Conservation (phyloP, 2,888 invertebrate species). For the Drosophila atroscutellata region DNA sequence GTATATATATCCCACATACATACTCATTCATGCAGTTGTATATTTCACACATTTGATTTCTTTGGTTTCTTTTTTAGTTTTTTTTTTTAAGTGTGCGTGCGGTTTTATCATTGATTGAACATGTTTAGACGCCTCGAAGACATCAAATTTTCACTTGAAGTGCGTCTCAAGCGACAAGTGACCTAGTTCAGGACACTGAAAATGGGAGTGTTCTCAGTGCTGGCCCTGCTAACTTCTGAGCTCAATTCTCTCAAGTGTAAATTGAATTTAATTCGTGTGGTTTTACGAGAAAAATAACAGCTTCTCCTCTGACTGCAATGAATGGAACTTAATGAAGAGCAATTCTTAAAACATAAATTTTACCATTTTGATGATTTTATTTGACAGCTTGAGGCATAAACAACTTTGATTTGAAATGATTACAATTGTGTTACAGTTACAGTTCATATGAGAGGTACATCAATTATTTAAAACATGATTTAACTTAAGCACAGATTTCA, state of each 20-base stretch:
- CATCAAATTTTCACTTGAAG: slow-evolving; percentile 74
- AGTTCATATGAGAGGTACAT: not conserved
- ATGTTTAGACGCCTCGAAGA: slow-evolving; percentile 62
- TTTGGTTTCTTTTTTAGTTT: not conserved
- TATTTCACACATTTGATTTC: slow-evolving; percentile 25
- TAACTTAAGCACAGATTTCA: not conserved
- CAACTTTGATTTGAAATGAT: not conserved
- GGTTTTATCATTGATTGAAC: slow-evolving; percentile 76
- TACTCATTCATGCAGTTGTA: slow-evolving; percentile 14
- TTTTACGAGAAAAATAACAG: slow-evolving; percentile 23
- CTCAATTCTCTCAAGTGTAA: slow-evolving; percentile 51
- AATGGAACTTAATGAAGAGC: slow-evolving; percentile 33
- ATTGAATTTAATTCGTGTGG: slow-evolving; percentile 42
- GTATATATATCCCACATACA: slow-evolving; percentile 28
- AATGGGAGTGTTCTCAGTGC: slow-evolving; percentile 9
- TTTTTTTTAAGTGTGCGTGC: slow-evolving; percentile 42
- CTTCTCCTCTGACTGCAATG: slow-evolving; percentile 8
- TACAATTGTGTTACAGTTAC: not conserved
- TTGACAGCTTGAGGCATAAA: not conserved
- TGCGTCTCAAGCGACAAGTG: slow-evolving; percentile 58
- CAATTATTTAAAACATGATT: not conserved
- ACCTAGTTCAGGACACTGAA: slow-evolving; percentile 23
- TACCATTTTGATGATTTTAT: not conserved
- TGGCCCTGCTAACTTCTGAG: slow-evolving; percentile 11
- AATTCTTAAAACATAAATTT: slow-evolving; percentile 21